Base-by-base conservation (phyloP, 2,113 vertebrate species). In the Uropsilus gracilis region DNA sequence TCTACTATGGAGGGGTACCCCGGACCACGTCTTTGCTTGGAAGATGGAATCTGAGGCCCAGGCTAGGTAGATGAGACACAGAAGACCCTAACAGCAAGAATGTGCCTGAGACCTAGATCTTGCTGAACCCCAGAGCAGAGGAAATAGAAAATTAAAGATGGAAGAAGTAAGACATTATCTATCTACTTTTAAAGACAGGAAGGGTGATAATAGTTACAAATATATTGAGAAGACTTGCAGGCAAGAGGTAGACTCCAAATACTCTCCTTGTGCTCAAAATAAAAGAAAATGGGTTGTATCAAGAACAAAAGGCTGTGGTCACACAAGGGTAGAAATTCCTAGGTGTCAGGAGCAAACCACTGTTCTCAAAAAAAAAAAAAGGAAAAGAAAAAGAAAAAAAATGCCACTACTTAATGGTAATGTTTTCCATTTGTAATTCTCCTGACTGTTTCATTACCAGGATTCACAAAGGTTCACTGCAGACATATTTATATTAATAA, bases 341-440 rank as follows among this genome's bases (percentile, higher is more conserved):
- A 16, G 5, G 8, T 89, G 34, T 37, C 3, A 48, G 28, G 16
- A 64, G 44, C n/a, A 44, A 83, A 86, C 3, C 1, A 48, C 71
- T 63, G 46, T 71, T 86, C 73, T 73, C 8, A 42, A 46, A 76
- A n/a, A n/a, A n/a, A n/a, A n/a, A n/a, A n/a, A n/a, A n/a, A n/a
- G n/a, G n/a, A n/a, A n/a, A 64, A 30, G 11, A 64, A 64, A 32
- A 32, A 64, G n/a, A 50, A 61, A 69, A 37, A 59, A 22, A 71
- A 75, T 53, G 22, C 22, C 44, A 63, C 63, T 48, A 77, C 39
- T 89, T 90, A 75, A 81, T n/a, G 59, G 63, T 83, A 78, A 86
- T 71, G 59, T 95, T 94, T 90, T 34, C 57, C 26, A 73, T 57
- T 24, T 63, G 46, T 13, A 86, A 86, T 83, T 80, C 71, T 89